A percentile compares a stretch with the other conserved stretches of the same genome.
Conservation (phyloP, 37 sponge, comb jelly and placozoan genomes). For the Hormiphora californensis region DNA sequence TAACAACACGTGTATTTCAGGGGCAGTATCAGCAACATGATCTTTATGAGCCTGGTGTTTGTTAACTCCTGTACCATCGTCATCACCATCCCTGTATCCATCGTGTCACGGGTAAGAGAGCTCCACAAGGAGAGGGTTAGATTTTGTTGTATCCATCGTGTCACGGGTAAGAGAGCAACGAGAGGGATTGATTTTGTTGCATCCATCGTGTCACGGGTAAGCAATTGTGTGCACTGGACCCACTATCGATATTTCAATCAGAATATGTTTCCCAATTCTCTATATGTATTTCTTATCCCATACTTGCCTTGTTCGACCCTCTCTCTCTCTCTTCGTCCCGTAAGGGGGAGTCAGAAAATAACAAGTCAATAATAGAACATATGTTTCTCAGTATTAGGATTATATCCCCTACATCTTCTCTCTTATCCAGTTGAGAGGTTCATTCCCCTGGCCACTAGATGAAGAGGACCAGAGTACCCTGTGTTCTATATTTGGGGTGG, state of each 20-base stretch:
- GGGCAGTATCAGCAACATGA: constrained; percentile 1
- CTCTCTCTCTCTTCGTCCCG: not conserved
- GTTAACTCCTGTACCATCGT: constrained; percentile 16
- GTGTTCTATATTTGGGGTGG: not conserved
- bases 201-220: not conserved
- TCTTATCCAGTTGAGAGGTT: not conserved
- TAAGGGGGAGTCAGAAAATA: too few species aligned
- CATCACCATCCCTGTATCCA: constrained; percentile 1
- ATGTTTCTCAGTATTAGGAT: too few species aligned
- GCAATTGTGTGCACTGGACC: too few species aligned
- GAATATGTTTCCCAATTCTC: too few species aligned
- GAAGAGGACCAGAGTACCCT: not conserved
- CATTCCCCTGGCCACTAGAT: not conserved
- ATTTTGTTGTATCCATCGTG: not conserved
- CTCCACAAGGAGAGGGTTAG: too few species aligned
- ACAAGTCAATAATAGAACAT: too few species aligned
- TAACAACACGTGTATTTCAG: too few species aligned
- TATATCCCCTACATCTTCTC: not conserved
- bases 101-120: constrained; percentile 16
- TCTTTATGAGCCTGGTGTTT: not conserved
- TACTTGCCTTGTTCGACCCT: not conserved
- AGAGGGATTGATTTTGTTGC: too few species aligned
- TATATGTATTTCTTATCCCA: too few species aligned
- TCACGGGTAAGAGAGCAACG: constrained; percentile 28
- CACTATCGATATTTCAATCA: too few species aligned